Base-by-base conservation (phyloP, 2,797 vertebrate species). In the Leucoraja ocellata region DNA sequence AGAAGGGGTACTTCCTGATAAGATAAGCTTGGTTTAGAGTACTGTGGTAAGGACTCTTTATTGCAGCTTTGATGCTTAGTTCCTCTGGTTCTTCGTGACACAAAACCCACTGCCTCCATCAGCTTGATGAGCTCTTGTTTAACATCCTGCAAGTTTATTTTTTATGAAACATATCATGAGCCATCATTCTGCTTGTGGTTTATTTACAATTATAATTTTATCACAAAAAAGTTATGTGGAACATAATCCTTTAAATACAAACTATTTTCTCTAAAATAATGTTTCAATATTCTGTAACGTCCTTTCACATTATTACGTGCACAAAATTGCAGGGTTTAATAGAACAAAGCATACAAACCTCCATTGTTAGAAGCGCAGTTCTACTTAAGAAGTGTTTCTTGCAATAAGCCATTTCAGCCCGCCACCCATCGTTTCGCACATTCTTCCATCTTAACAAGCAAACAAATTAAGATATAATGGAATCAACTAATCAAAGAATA, bases 301-400 rank as follows among this genome's bases (percentile, higher is more conserved):
- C 6, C 16, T 58, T 80, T 86, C 68, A 18, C 78, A 46, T 71
- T 11, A 93, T 9, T 18, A 36, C 28, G 25, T 14, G 23, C 77
- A 80, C 25, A 88, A 71, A 81, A 93, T 88, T 65, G 6, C 28
- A 63, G 63, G 14, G 16, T 65, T 71, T 93, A 86, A 74, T 36
- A 63, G 4, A 68, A 32, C 1, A 23, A 74, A 46, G 46, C 10
- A 84, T 1, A 93, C 80, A 65, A 94, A 99, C 98, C 98, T 99
- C 97, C 83, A 99, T 97, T 76, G 98, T 99, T 93, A 99, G 95
- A 18, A 99, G 96, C 74, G 99, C 97, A 0, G 98, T 98, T 74
- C 98, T 97, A 81, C 97, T 99, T 39, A 99, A 97, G 94, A 99
- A 99, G 95, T 98, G 96, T 94, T 96, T 98, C 94, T 97, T 97